Evolutionary conservation across 2,113 vertebrate genomes (phyloP), one percentile per base, ranked within the genome.

Genomic region (Misgurnus mizolepis): DNA sequence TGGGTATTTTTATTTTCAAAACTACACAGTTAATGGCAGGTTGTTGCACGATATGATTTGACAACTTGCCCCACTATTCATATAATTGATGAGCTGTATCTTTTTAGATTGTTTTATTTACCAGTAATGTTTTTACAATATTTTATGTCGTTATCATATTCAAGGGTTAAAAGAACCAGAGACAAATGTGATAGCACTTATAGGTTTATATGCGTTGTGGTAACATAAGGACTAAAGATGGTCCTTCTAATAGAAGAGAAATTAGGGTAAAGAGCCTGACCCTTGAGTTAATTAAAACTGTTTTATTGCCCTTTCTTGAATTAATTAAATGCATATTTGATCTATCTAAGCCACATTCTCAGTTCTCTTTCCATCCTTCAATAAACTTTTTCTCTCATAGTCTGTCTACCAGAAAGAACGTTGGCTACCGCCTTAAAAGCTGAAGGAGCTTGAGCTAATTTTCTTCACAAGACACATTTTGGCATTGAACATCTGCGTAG

Each of bases 301-400:
- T 87, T 88, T 84, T 82, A 87, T 86, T 75, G 84, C 76, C 82
- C 78, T 86, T 85, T 85, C 82, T 89, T 89, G 82, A 85, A 87
- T 88, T 85, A 89, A 91, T 90, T 89, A 88, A 86, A 89, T 80
- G 81, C 79, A 84, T 75, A 82, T 88, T 85, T 86, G 83, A 84
- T 87, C 80, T 50, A 2, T 40, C 53, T 53, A 72, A 65, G 53
- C 64, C 71, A 43, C 62, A 8, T 55, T 43, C 64, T 43, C 53
- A 67, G 45, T 83, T 67, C 66, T 55, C 60, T 80, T 71, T 78
- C 80, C 62, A 71, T 62, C 67, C 27, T 83, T 81, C 79, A 80
- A 84, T 60, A 84, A 84, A 72, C 60, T 50, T 43, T 53, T 64
- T 15, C 27, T 67, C 64, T 75, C 61, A 72, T 67, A 27, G 79